Conservation (phyloP, 2,888 invertebrate species). For the Drosophila conformis region DNA sequence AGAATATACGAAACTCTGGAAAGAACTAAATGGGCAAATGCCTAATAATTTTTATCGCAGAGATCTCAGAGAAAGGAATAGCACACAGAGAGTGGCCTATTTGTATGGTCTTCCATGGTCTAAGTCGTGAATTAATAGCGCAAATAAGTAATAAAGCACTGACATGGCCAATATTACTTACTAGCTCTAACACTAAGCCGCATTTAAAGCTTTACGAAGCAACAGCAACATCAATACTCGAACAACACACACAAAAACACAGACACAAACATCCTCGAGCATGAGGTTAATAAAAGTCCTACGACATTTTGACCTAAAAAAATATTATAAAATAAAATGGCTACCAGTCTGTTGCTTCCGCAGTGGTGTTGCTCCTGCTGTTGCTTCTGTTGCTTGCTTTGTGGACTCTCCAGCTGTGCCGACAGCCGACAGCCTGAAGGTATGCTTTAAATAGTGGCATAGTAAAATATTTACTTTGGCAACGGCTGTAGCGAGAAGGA, state of each 20-base stretch:
- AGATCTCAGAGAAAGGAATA: not conserved
- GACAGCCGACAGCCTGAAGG: conserved; percentile 67
- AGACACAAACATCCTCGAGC: conserved; percentile 30
- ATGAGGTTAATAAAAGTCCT: conserved; percentile 76
- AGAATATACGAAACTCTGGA: not conserved
- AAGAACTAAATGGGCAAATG: not conserved
- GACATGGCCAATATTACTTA: conserved; percentile 53
- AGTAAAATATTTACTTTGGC: conserved; percentile 79
- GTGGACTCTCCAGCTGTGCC: conserved; percentile 62
- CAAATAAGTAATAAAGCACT: conserved; percentile 37
- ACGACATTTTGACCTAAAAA: conserved; percentile 80
- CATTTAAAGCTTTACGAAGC: conserved; percentile 58
- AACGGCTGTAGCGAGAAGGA: conserved; percentile 51
- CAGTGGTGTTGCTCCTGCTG: conserved; percentile 25
- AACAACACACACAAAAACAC: conserved; percentile 19
- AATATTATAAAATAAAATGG: conserved; percentile 79
- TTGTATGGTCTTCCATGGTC: not conserved
- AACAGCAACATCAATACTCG: conserved; percentile 20
- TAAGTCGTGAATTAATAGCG: conserved; percentile 25
- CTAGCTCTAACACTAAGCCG: conserved; percentile 58
- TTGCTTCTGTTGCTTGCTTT: conserved; percentile 38
- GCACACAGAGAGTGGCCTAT: too few relatives aligned
- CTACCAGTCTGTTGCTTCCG: conserved; percentile 69
- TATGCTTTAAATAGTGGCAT: conserved; percentile 77
- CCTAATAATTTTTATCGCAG: not conserved